Percentiles rank a stretch among this genome's conserved stretches.
Evolutionary conservation across 1,140 invertebrate species (phyloP).

Genomic region (Musca vetustissima): DNA sequence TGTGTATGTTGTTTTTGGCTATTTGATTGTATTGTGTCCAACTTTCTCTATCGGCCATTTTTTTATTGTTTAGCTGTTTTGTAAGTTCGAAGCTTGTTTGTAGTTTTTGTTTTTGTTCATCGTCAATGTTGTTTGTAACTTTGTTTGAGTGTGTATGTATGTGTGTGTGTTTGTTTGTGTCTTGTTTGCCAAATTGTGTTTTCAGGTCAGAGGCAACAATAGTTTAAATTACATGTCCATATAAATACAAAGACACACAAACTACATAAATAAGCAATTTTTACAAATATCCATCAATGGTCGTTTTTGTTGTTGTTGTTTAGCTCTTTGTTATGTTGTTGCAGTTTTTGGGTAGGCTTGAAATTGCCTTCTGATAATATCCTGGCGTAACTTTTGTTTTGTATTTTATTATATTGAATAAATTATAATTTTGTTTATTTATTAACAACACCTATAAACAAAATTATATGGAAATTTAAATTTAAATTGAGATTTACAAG

Average conservation of each 20-base stretch:
- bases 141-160: not conserved
- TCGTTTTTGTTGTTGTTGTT: too few relatives aligned
- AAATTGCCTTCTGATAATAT: too few relatives aligned
- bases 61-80: not conserved
- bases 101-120: not conserved
- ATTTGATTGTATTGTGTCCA: constrained; percentile 9
- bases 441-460: too few relatives aligned
- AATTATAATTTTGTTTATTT: constrained; percentile 1
- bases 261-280: not conserved
- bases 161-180: not conserved
- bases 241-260: not conserved
- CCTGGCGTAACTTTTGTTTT: too few relatives aligned
- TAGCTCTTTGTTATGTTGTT: too few relatives aligned
- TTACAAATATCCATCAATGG: constrained; percentile 9
- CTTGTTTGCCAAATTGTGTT: constrained; percentile 28
- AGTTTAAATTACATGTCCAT: constrained; percentile 12
- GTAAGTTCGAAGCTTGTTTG: not conserved
- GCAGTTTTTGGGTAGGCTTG: too few relatives aligned
- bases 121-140: not conserved
- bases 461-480: too few relatives aligned
- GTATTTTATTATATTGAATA: not conserved
- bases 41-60: not conserved
- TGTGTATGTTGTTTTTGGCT: not conserved
- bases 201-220: constrained; percentile 27
- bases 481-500: too few relatives aligned